Conservation (phyloP, 1,140 invertebrate genomes). For the Sipha flava region DNA sequence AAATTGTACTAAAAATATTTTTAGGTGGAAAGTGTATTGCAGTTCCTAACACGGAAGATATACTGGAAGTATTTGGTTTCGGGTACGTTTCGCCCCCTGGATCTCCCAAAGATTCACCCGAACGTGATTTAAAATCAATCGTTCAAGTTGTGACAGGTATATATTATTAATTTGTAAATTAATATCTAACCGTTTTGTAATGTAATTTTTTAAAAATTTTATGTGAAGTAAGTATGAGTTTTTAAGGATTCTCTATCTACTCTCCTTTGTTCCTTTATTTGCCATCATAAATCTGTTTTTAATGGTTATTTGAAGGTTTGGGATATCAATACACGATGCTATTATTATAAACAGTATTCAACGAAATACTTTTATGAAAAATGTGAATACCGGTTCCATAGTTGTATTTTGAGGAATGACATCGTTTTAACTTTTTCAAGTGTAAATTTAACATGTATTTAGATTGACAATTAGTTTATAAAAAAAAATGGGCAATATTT, state of each 20-base stretch:
- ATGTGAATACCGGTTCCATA: background rate
- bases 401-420: too few species aligned
- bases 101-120: slow-evolving; percentile 6
- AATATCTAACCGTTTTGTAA: background rate
- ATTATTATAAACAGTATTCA: background rate
- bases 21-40: slow-evolving; percentile 16
- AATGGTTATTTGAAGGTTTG: background rate
- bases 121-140: slow-evolving; percentile 4
- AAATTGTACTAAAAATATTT: background rate
- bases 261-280: background rate
- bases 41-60: background rate
- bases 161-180: background rate
- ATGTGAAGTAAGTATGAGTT: background rate
- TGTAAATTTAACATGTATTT: background rate
- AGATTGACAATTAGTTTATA: background rate
- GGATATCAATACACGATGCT: background rate
- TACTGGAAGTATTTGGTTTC: slow-evolving; percentile 21
- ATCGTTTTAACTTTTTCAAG: background rate
- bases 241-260: background rate
- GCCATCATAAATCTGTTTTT: background rate
- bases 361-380: background rate
- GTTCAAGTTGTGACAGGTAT: slow-evolving; percentile 10
- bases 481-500: background rate
- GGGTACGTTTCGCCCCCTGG: background rate
- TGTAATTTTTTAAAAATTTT: background rate